Evolutionary conservation across 2,113 vertebrate genomes (phyloP), one percentile per base, ranked within the genome.

Genomic region (Sigmodon hispidus): DNA sequence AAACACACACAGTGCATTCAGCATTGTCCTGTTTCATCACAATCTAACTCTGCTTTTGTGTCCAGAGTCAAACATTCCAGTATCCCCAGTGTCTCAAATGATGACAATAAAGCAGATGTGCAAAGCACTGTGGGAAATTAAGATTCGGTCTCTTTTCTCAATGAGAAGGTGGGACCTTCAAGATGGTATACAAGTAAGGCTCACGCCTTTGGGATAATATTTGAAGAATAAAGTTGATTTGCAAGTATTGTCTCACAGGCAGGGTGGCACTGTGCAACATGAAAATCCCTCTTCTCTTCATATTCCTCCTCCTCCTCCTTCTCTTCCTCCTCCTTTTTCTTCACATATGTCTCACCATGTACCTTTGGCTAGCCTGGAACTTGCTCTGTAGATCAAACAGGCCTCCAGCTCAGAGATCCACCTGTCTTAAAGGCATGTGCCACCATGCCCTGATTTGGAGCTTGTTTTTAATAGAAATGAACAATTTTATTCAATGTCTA

Each of bases 91-190:
- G 59, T 72, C 34, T 13, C 34, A 89, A 52, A 91, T 12, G 61
- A 40, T 22, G 59, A 92, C 7, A 76, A 48, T 50, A 67, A 94
- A 70, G 67, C 86, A 73, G 67, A 65, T 36, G 85, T 79, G n/a
- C 92, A 57, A 70, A 52, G 80, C 59, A 73, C 67, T 65, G 57
- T 77, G 72, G 91, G 91, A 81, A 97, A 61, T 65, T 85, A 45
- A 45, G 43, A 95, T 85, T 91, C 72, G n/a, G 43, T 87, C 75
- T 40, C 45, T 89, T 45, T 79, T 94, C 61, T 70, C 69, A 45
- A 34, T 13, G 31, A 88, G 92, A 93, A 85, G 76, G 77, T n/a
- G 15, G 3, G 29, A 26, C 75, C 48, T 85, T 91, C 43, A 88
- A 65, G 75, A 36, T 13, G 29, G 19, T 81, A 48, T 59, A 22